Evolutionary conservation across 2,113 vertebrate genomes (phyloP), one percentile per base, ranked within the genome.

Genomic region (Macquaria ambigua): DNA sequence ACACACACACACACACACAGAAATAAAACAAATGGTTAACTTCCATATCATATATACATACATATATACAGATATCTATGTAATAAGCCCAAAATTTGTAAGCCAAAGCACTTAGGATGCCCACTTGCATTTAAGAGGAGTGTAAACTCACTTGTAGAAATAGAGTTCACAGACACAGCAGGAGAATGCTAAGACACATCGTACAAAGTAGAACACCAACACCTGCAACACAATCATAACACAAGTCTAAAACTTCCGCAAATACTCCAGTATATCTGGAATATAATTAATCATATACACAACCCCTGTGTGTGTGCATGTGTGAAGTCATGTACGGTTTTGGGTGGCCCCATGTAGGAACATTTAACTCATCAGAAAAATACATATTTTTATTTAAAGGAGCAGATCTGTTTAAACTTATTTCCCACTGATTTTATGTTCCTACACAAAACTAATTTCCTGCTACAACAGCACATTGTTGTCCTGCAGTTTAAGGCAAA

Each of bases 151-250:
- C 98, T 99, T 99, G 94, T 99, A 99, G 93, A 99, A 99, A 93
- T 99, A 99, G 91, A 99, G 97, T 59, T 99, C 98, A 93, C 98
- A 99, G 83, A 98, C 20, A 79, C 98, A 99, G 95, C 98, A 99
- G 94, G 96, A 93, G 94, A 99, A 99, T 8, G 98, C 98, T 92
- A 99, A 93, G 79, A 98, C 96, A 83, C 98, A 99, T 87, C 98
- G 97, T 64, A 99, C 94, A 94, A 99, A 99, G 92, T 99, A 99
- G 95, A 99, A 99, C 81, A 99, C 97, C 86, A 99, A 97, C 89
- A 99, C 97, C 98, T 99, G 93, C 87, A 92, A 95, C 69, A 92
- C 70, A 91, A 46, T 56, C 58, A 79, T 11, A 72, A 84, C 55
- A 89, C 69, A 79, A 66, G 3, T 5, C 41, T 86, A 63, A 56